Evolutionary conservation across 2,888 invertebrate genomes (phyloP).

Genomic region (Hyppa rectilinea): DNA sequence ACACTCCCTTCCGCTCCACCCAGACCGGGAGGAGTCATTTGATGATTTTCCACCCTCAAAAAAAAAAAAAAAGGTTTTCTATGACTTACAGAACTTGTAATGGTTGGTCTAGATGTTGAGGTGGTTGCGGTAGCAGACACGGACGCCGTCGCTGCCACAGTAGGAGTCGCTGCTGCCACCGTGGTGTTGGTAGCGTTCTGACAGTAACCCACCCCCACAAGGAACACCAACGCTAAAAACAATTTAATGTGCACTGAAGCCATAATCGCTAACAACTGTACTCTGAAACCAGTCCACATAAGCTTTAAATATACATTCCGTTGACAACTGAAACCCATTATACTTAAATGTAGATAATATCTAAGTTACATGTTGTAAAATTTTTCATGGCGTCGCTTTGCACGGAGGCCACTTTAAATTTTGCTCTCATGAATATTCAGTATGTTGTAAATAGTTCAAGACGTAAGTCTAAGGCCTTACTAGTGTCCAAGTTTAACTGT

Average conservation of each 20-base stretch:
- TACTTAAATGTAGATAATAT: conserved; percentile 47
- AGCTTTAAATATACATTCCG: conserved; percentile 62
- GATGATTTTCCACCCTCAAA: too few species aligned
- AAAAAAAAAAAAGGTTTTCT: too few species aligned
- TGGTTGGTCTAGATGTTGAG: neutral
- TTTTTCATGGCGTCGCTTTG: conserved; percentile 61
- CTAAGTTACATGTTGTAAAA: conserved; percentile 54
- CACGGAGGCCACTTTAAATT: conserved; percentile 56
- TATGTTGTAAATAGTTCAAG: conserved; percentile 31
- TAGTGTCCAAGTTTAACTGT: conserved; percentile 6
- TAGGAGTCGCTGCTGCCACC: neutral
- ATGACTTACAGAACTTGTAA: conserved; percentile 30
- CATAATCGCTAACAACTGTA: conserved; percentile 65
- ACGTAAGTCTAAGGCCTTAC: conserved; percentile 18
- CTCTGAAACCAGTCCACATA: conserved; percentile 47
- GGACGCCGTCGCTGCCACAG: neutral
- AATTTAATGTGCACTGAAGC: conserved; percentile 62
- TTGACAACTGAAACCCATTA: conserved; percentile 58
- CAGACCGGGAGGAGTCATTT: too few species aligned
- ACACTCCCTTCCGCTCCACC: too few species aligned
- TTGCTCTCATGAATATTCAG: conserved; percentile 70
- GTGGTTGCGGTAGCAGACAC: conserved; percentile 9
- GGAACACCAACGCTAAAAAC: conserved; percentile 62
- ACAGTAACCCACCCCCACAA: conserved; percentile 63
- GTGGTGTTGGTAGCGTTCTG: conserved; percentile 59